phyloP scores from a whole-genome alignment of 2,888 invertebrate species.

The Nudaria mundana region DNA sequence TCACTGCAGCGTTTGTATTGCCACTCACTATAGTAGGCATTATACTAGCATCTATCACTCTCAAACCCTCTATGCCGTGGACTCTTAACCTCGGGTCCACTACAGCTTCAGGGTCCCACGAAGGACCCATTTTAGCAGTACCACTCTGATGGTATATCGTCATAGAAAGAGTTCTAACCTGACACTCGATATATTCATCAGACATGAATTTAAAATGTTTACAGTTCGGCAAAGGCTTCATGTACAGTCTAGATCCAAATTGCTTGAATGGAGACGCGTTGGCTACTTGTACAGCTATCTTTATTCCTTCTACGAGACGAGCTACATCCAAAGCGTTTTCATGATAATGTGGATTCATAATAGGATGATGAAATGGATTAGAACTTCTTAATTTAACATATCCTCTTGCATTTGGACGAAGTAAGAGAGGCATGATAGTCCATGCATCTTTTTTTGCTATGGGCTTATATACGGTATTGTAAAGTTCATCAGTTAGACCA shows the following conservation, averaged over 20 bases:
- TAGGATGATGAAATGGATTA: conserved; percentile 93
- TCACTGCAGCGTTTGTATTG: conserved; percentile 95
- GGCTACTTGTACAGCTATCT: conserved; percentile 86
- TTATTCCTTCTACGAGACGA: conserved; percentile 91
- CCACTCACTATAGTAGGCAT: conserved; percentile 95
- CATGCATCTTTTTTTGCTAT: conserved; percentile 90
- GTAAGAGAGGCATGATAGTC: conserved; percentile 92
- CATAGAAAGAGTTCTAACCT: conserved; percentile 92
- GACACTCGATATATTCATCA: conserved; percentile 93
- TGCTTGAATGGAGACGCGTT: conserved; percentile 89
- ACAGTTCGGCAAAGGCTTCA: conserved; percentile 89
- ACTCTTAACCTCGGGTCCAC: conserved; percentile 90
- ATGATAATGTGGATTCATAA: conserved; percentile 96
- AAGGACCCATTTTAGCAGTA: conserved; percentile 94
- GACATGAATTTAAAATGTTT: conserved; percentile 86
- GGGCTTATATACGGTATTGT: conserved; percentile 89
- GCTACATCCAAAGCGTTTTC: conserved; percentile 89
- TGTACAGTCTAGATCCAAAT: conserved; percentile 88
- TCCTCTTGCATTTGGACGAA: conserved; percentile 90
- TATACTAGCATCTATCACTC: conserved; percentile 93
- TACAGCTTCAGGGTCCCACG: conserved; percentile 88
- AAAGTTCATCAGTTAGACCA: conserved; percentile 89
- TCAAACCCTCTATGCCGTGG: conserved; percentile 87
- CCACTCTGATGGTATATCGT: conserved; percentile 95
- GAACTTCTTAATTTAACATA: conserved; percentile 87